Conservation (phyloP, 30 jellyfish, hydroid and myxozoan species). For the Clytia hemisphaerica region DNA sequence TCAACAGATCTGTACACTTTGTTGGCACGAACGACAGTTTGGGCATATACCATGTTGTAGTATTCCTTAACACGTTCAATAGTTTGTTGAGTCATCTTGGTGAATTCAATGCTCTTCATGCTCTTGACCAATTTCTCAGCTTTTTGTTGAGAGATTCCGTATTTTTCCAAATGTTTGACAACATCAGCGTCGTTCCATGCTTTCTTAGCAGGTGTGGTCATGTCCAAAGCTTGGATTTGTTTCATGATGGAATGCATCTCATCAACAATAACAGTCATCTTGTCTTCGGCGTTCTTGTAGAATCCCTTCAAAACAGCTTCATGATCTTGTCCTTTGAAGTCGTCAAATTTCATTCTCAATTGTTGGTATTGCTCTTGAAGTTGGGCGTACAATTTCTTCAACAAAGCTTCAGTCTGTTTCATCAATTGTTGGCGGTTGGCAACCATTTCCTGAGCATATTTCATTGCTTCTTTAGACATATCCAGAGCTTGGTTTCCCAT, state of each 20-base stretch:
- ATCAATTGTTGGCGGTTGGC: not conserved
- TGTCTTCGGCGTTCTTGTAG: conserved; percentile 21
- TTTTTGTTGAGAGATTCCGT: conserved; percentile 56
- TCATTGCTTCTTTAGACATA: conserved; percentile 9
- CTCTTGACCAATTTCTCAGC: conserved; percentile 16
- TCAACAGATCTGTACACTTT: conserved; percentile 2
- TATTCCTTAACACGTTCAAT: not conserved
- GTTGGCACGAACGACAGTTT: not conserved
- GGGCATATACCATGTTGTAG: not conserved
- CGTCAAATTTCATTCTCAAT: too few relatives aligned
- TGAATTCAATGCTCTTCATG: conserved; percentile 44
- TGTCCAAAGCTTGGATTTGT: conserved; percentile 55
- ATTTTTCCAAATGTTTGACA: conserved; percentile 39
- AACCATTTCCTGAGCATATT: not conserved
- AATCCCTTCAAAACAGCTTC: conserved; percentile 33
- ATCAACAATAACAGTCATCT: conserved; percentile 15
- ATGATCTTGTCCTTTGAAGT: conserved; percentile 21
- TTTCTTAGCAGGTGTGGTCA: conserved; percentile 45
- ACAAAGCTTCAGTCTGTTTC: not conserved
- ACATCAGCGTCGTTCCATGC: conserved; percentile 77
- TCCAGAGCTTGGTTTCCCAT: conserved; percentile 22
- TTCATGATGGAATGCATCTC: conserved; percentile 35
- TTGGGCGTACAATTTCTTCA: not conserved
- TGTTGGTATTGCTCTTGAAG: not conserved
- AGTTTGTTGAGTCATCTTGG: conserved; percentile 26